Evolutionary conservation across 2,797 vertebrate genomes (phyloP).

Genomic region (Odontamblyopus lacepedii): DNA sequence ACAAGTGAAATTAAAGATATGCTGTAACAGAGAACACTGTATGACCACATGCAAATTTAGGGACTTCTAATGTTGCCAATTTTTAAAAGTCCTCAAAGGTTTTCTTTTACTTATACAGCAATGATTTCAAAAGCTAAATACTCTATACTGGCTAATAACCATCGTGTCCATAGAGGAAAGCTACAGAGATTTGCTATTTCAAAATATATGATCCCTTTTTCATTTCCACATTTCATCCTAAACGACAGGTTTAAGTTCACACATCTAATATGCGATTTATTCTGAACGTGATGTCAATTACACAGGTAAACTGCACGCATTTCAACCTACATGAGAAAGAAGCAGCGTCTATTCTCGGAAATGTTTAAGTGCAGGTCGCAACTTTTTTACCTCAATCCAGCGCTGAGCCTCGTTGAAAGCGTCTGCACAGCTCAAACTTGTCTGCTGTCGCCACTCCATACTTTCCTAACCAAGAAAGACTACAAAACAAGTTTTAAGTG

Average conservation of each 20-base stretch:
- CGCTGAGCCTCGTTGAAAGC: conserved; percentile 87
- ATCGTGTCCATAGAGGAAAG: neutral
- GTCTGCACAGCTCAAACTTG: conserved; percentile 76
- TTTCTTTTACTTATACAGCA: too few species aligned
- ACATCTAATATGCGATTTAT: neutral
- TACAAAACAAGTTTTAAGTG: neutral
- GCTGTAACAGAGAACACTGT: too few species aligned
- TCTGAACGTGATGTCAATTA: neutral
- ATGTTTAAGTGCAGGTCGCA: neutral
- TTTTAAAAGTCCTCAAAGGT: too few species aligned
- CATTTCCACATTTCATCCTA: neutral
- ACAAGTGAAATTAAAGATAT: too few species aligned
- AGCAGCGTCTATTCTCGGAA: neutral
- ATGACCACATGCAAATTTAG: too few species aligned
- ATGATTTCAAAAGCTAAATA: neutral
- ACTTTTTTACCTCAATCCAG: conserved; percentile 87
- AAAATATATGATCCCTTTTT: neutral
- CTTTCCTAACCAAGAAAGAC: conserved; percentile 7
- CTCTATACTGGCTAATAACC: neutral
- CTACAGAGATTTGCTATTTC: neutral
- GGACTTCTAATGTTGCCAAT: too few species aligned
- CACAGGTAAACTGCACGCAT: neutral
- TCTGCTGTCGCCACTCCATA: conserved; percentile 87
- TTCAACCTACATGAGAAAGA: neutral
- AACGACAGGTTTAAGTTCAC: neutral